Evolutionary conservation across 2,797 vertebrate species (phyloP).

Genomic region (Tapirus indicus): DNA sequence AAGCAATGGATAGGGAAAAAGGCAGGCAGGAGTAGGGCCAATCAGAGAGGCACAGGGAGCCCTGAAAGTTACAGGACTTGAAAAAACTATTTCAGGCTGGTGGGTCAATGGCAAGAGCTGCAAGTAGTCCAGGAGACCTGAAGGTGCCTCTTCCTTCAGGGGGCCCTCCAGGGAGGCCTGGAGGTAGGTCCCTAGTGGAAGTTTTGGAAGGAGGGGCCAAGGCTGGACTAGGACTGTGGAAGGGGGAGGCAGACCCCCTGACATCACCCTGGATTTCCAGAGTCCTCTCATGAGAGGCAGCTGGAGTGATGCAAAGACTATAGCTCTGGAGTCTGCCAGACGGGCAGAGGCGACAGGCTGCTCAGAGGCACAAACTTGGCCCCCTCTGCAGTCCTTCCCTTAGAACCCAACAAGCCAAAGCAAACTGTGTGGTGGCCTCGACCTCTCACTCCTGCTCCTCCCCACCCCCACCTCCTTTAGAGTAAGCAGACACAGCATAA

Average conservation of each 20-base stretch:
- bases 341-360: neutral
- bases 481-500: neutral
- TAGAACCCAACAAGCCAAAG: neutral
- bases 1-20: neutral
- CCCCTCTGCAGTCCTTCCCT: neutral
- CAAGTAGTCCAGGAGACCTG: neutral
- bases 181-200: neutral
- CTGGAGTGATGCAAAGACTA: neutral
- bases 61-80: neutral
- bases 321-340: neutral
- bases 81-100: neutral
- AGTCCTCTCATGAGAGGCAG: neutral
- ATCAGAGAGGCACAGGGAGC: neutral
- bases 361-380: neutral
- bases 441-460: neutral
- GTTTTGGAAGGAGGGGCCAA: neutral
- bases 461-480: neutral
- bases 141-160: neutral
- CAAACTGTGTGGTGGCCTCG: neutral
- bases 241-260: neutral
- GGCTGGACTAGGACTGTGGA: neutral
- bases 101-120: neutral
- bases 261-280: neutral
- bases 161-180: neutral
- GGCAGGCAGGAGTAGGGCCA: too few species aligned